A percentile compares a stretch with the other conserved stretches of the same genome.
phyloP scores from a whole-genome alignment of 1,140 invertebrate genomes.

The Drosophila gunungcola region DNA sequence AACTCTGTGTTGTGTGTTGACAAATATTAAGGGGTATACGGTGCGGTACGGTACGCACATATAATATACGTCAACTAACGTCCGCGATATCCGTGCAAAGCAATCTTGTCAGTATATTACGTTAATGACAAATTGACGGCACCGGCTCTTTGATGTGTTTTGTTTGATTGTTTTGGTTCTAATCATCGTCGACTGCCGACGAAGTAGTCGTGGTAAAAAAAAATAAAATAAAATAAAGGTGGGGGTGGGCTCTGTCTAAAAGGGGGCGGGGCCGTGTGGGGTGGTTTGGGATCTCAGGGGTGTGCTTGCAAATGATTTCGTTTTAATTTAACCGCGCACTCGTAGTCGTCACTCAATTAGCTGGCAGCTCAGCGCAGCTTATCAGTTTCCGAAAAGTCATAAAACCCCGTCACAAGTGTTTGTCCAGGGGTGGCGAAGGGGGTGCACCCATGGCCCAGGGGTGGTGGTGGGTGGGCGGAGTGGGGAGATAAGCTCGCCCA shows the following conservation, averaged over 20 bases:
- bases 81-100: constrained; percentile 76
- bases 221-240: background rate
- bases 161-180: constrained; percentile 83
- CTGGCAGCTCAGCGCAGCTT: constrained; percentile 53
- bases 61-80: constrained; percentile 14
- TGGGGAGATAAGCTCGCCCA: constrained; percentile 55
- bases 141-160: constrained; percentile 71
- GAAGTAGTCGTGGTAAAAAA: constrained; percentile 58
- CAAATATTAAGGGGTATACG: constrained; percentile 57
- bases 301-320: constrained; percentile 78
- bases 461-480: background rate
- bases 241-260: constrained; percentile 5
- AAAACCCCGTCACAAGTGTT: constrained; percentile 50
- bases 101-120: constrained; percentile 84
- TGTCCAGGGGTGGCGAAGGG: constrained; percentile 16
- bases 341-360: constrained; percentile 69
- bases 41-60: constrained; percentile 13
- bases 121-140: constrained; percentile 83
- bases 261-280: constrained; percentile 6
- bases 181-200: constrained; percentile 78
- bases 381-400: constrained; percentile 77
- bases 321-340: constrained; percentile 76
- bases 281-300: constrained; percentile 28
- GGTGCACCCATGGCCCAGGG: background rate
- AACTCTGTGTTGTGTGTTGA: constrained; percentile 78